These are phyloP conservation scores for Diploscapter pachys DNA, from an alignment of 1,140 invertebrate genomes.

Conservation along the genomic window DNA sequence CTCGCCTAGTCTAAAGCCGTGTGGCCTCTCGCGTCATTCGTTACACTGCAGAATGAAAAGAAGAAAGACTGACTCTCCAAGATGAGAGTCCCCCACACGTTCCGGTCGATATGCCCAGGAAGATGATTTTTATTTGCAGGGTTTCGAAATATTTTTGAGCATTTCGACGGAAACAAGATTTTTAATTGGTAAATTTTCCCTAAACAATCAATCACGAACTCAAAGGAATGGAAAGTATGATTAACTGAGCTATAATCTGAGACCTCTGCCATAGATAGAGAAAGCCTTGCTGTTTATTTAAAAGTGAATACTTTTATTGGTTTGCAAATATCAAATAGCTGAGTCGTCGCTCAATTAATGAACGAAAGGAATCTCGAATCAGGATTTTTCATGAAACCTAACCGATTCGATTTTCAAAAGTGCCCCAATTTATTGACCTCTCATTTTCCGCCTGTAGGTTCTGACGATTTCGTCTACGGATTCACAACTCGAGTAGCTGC, in stretches of 20 bases:
- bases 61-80: neutral
- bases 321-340: neutral
- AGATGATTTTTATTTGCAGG: too few relatives aligned
- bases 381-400: constrained; percentile 6
- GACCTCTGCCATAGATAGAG: neutral
- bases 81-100: too few relatives aligned
- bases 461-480: constrained; percentile 30
- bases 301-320: neutral
- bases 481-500: constrained; percentile 30
- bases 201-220: too few relatives aligned
- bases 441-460: neutral
- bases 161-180: too few relatives aligned
- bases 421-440: neutral
- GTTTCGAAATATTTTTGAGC: too few relatives aligned
- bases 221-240: too few relatives aligned
- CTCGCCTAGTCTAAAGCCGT: too few relatives aligned
- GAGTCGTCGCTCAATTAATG: neutral
- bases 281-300: neutral
- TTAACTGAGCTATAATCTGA: too few relatives aligned
- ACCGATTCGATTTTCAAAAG: neutral
- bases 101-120: too few relatives aligned
- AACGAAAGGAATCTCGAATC: neutral
- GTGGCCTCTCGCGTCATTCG: neutral
- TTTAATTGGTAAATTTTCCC: too few relatives aligned
- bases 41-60: neutral